Evolutionary conservation across 1,140 invertebrate species (phyloP).

Genomic region (Euura saliciscinereae): DNA sequence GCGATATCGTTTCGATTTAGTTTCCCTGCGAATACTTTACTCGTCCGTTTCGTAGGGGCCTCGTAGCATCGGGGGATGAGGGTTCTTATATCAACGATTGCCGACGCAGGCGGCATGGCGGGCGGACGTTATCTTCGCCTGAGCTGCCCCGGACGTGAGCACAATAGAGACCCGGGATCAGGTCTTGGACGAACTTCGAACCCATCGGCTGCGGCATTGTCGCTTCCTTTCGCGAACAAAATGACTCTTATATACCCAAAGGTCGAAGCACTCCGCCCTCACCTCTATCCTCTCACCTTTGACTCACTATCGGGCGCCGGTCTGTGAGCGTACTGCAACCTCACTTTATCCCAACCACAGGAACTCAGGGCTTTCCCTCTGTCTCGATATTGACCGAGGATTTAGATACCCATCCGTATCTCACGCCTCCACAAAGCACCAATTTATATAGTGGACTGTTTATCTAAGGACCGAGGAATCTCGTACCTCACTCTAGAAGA

Average conservation of each 20-base stretch:
- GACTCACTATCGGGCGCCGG: not conserved
- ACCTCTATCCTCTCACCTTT: not conserved
- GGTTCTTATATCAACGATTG: slow-evolving; percentile 4
- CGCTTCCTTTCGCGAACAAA: not conserved
- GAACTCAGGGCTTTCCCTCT: not conserved
- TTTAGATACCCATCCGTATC: not conserved
- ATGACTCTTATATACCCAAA: not conserved
- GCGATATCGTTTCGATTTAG: slow-evolving; percentile 1
- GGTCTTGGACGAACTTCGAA: slow-evolving; percentile 1
- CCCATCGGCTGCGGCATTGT: not conserved
- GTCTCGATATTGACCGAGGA: slow-evolving; percentile 1
- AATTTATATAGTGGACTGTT: no score
- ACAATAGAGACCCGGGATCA: slow-evolving; percentile 2
- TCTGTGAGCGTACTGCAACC: not conserved
- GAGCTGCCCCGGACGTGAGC: not conserved
- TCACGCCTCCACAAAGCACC: not conserved
- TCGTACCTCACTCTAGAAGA: no score
- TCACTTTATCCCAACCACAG: not conserved
- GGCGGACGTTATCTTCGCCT: not conserved
- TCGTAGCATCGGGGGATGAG: not conserved
- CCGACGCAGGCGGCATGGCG: not conserved
- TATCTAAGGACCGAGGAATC: no score
- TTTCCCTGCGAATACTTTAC: not conserved
- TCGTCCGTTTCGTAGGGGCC: not conserved
- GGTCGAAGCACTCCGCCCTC: not conserved